Evolutionary conservation across 2,797 vertebrate genomes (phyloP).

Genomic region (Tarsius wallacei): DNA sequence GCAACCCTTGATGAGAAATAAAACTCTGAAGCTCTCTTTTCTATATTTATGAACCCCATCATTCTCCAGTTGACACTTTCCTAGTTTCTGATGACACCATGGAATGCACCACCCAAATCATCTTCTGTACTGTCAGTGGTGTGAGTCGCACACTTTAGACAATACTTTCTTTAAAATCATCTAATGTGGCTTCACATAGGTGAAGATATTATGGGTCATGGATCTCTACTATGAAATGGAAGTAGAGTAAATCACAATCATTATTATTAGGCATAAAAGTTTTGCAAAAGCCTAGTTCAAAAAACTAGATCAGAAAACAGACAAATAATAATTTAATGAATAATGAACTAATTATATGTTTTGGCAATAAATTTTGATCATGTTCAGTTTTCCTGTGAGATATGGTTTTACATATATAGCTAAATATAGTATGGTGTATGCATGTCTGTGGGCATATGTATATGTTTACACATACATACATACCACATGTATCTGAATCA

Average conservation of each 20-base stretch:
- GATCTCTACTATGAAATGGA: background rate
- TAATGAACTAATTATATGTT: background rate
- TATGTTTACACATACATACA: background rate
- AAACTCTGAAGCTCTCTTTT: no score
- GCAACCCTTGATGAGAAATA: no score
- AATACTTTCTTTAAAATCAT: background rate
- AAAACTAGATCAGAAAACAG: constrained; percentile 62
- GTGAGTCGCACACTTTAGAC: background rate
- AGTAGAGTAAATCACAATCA: background rate
- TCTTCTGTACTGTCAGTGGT: background rate
- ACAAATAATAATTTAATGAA: background rate
- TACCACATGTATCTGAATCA: background rate
- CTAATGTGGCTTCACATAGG: background rate
- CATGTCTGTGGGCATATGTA: background rate
- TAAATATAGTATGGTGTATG: background rate
- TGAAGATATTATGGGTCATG: background rate
- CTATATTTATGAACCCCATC: no score
- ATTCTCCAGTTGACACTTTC: no score
- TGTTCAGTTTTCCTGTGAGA: constrained; percentile 42
- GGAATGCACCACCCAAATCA: background rate
- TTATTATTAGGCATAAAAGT: background rate
- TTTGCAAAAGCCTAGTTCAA: background rate
- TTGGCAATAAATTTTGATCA: constrained; percentile 22
- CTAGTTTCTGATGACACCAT: background rate
- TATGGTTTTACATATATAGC: background rate